phyloP scores from a whole-genome alignment of 2,113 vertebrate genomes.

The Panthera leo region DNA sequence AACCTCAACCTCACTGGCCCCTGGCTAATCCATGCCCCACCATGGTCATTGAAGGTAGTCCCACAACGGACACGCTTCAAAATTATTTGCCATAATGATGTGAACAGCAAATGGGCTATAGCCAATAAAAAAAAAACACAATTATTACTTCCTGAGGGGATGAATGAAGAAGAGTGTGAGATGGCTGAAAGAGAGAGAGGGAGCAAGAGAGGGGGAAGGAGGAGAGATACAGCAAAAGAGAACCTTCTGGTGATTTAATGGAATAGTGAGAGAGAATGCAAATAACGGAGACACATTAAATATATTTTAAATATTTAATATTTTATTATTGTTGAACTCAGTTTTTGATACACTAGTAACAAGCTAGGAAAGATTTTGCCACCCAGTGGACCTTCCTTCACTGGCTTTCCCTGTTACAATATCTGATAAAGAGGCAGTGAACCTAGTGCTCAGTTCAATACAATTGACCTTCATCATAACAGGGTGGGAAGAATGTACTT shows the following conservation, averaged over 20 bases:
- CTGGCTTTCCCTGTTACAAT: background rate
- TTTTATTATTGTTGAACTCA: background rate
- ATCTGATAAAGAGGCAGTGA: conserved; percentile 47
- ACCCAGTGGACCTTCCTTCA: background rate
- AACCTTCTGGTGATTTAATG: conserved; percentile 46
- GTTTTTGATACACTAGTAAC: conserved; percentile 16
- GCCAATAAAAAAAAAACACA: conserved; percentile 59
- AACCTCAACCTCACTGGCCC: conserved; percentile 60
- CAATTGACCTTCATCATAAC: conserved; percentile 29
- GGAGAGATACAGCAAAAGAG: background rate
- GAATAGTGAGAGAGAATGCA: background rate
- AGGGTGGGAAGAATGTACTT: conserved; percentile 19
- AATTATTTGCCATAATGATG: conserved; percentile 77
- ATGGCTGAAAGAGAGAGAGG: background rate
- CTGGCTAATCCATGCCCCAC: conserved; percentile 65
- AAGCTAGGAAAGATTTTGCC: background rate
- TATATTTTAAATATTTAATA: background rate
- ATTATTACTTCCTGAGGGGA: conserved; percentile 75
- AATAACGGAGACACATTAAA: background rate
- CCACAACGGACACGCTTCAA: conserved; percentile 71
- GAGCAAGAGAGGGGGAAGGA: background rate
- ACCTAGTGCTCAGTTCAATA: background rate
- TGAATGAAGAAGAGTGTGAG: background rate
- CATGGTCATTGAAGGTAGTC: conserved; percentile 74
- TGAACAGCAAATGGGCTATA: conserved; percentile 70